phyloP scores from a whole-genome alignment of 2,113 vertebrate species.

The Acinonyx jubatus region DNA sequence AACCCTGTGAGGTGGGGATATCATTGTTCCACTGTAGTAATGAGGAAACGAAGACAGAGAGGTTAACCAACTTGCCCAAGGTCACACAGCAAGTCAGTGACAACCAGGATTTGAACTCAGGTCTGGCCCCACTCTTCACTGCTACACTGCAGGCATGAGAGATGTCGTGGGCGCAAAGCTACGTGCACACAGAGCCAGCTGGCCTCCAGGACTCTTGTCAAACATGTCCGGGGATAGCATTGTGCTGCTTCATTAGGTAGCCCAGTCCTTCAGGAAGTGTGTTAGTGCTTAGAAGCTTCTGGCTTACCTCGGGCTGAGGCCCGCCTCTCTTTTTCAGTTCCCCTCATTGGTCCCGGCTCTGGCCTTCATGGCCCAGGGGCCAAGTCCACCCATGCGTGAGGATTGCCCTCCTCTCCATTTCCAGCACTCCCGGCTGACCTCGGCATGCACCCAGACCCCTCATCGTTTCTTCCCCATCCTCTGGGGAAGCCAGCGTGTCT shows the following conservation, averaged over 20 bases:
- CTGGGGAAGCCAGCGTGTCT: background rate
- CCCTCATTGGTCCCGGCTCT: background rate
- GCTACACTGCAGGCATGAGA: background rate
- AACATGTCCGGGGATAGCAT: background rate
- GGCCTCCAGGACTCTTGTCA: background rate
- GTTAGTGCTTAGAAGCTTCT: background rate
- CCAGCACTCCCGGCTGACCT: background rate
- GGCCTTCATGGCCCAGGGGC: background rate
- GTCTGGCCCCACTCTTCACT: background rate
- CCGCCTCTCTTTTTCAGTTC: accelerated
- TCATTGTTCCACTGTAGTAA: background rate
- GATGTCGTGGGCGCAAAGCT: background rate
- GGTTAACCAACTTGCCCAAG: background rate
- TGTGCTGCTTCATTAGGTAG: background rate
- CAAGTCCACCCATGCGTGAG: background rate
- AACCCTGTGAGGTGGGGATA: background rate
- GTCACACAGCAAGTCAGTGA: background rate
- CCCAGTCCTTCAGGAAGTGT: background rate
- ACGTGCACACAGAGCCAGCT: background rate
- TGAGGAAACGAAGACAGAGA: background rate
- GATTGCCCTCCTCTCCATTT: background rate
- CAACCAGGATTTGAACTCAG: background rate
- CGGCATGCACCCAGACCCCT: accelerated
- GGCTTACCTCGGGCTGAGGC: background rate
- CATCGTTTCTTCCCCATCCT: background rate